Percentiles rank a stretch among this genome's conserved stretches.
Evolutionary conservation across 2,888 invertebrate species (phyloP).

Genomic region (Xanthia icteritia): DNA sequence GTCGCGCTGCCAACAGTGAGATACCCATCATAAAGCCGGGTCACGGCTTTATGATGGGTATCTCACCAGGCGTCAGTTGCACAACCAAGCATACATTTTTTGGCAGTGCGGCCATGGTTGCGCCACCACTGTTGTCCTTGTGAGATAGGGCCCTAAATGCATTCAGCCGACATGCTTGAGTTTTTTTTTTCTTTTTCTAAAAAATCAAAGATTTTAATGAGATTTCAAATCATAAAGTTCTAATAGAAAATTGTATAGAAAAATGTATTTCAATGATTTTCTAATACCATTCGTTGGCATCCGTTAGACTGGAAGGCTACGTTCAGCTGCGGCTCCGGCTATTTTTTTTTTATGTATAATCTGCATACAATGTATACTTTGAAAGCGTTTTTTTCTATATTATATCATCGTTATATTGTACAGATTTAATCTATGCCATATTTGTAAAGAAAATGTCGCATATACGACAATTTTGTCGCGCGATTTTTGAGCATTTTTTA

Average conservation of each 20-base stretch:
- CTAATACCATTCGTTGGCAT: not conserved
- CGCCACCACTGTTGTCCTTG: not conserved
- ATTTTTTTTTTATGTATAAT: slow-evolving; percentile 67
- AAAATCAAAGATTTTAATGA: not conserved
- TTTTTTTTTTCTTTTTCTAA: not conserved
- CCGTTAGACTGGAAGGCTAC: not conserved
- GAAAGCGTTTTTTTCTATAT: slow-evolving; percentile 84
- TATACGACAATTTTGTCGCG: slow-evolving; percentile 38
- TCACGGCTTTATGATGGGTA: not conserved
- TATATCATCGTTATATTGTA: slow-evolving; percentile 73
- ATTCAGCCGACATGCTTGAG: not conserved
- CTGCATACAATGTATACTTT: slow-evolving; percentile 85
- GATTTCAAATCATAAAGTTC: no score
- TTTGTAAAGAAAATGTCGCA: slow-evolving; percentile 48
- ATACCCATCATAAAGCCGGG: no score
- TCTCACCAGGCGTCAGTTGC: not conserved
- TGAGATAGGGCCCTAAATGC: not conserved
- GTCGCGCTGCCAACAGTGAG: not conserved
- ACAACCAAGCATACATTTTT: not conserved
- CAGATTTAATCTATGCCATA: slow-evolving; percentile 61
- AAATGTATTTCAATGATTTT: not conserved
- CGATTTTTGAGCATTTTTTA: slow-evolving; percentile 63
- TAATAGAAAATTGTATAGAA: not conserved
- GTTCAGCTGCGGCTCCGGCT: slow-evolving; percentile 3
- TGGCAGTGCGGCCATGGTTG: not conserved